These are phyloP conservation scores for Oceanodroma tethys DNA, from an alignment of 2,113 vertebrate genomes.

Conservation along the genomic window DNA sequence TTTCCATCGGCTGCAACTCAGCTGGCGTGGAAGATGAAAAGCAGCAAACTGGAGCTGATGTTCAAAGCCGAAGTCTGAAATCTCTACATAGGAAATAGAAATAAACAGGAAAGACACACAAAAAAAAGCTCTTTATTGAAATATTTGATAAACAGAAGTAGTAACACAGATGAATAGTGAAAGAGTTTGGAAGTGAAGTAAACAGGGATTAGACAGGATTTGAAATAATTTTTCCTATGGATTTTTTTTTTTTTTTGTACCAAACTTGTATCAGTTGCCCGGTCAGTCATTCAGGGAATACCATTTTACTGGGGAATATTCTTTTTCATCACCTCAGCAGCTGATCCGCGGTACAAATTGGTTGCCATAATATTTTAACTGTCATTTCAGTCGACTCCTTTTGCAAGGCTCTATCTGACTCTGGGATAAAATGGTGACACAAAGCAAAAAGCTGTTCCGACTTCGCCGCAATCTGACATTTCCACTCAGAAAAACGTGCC, in stretches of 20 bases:
- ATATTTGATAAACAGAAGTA: neutral
- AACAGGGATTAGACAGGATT: neutral
- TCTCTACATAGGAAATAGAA: neutral
- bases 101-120: neutral
- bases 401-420: neutral
- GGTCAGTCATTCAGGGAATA: neutral
- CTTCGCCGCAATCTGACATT: neutral
- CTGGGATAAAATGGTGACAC: neutral
- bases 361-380: neutral
- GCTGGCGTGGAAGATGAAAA: neutral
- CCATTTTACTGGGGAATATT: neutral
- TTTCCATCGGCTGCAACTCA: neutral
- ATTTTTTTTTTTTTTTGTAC: neutral
- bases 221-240: neutral
- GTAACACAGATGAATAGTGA: neutral
- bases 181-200: neutral
- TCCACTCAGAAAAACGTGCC: neutral
- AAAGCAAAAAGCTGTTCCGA: neutral
- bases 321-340: neutral
- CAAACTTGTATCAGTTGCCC: neutral
- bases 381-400: rapidly evolving
- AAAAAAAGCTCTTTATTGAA: neutral
- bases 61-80: neutral
- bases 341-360: neutral
- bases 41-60: neutral